These are phyloP conservation scores for Thalpophila matura DNA, from an alignment of 2,888 invertebrate species.

Conservation along the genomic window DNA sequence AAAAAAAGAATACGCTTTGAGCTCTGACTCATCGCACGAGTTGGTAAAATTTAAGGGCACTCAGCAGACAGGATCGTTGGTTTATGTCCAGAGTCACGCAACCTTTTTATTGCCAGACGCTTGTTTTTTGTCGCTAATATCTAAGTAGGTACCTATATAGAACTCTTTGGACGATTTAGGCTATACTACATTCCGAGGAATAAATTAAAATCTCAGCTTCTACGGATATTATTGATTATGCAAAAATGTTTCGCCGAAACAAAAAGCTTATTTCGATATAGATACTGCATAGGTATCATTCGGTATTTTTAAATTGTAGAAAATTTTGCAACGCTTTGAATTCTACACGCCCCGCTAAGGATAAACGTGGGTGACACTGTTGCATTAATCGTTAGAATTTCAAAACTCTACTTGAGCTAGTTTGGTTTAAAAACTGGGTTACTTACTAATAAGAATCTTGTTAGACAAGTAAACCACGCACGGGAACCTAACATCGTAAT, in stretches of 20 bases:
- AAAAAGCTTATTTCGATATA: slow-evolving; percentile 3
- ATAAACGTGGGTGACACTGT: slow-evolving; percentile 48
- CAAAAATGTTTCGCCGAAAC: not conserved
- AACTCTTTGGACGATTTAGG: not conserved
- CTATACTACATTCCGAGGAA: slow-evolving; percentile 14
- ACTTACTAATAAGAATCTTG: slow-evolving; percentile 28
- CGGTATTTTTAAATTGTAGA: not conserved
- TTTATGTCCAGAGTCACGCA: slow-evolving; percentile 48
- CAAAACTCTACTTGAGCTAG: slow-evolving; percentile 22
- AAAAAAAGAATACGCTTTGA: slow-evolving; percentile 46
- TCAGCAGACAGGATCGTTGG: slow-evolving; percentile 20
- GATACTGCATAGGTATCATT: not conserved
- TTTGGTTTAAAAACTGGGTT: slow-evolving; percentile 44
- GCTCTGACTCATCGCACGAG: slow-evolving; percentile 48
- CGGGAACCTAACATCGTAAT: not conserved
- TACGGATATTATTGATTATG: not conserved
- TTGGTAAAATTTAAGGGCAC: slow-evolving; percentile 50
- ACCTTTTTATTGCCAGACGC: slow-evolving; percentile 6
- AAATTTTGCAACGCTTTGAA: slow-evolving; percentile 26
- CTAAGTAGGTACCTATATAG: too few species aligned
- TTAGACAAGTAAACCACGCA: slow-evolving; percentile 19
- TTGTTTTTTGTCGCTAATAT: slow-evolving; percentile 6
- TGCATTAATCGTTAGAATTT: slow-evolving; percentile 46
- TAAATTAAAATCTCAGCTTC: slow-evolving; percentile 1
- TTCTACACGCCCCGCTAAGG: slow-evolving; percentile 5